phyloP scores from a whole-genome alignment of 2,113 vertebrate genomes.

The Haplochromis burtoni region DNA sequence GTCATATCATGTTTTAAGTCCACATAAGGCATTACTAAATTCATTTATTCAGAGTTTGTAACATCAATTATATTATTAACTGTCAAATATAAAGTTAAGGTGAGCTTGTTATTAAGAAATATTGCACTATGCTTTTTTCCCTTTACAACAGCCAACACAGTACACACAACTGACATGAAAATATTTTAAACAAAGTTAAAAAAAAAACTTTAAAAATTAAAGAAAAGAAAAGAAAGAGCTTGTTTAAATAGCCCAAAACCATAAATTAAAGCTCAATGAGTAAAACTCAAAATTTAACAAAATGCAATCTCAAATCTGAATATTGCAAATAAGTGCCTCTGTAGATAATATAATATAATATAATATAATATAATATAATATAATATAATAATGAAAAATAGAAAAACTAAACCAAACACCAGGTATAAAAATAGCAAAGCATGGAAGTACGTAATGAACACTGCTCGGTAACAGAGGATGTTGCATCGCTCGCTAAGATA shows the following conservation, averaged over 20 bases:
- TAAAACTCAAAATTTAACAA: not conserved
- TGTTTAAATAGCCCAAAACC: fast-evolving
- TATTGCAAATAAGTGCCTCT: not conserved
- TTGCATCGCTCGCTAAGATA: not conserved
- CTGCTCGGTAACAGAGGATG: not conserved
- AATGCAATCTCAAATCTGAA: not conserved
- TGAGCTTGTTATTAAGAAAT: not conserved
- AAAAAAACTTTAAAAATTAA: fast-evolving
- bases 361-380: not conserved
- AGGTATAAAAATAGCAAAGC: not conserved
- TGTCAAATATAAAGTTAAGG: not conserved
- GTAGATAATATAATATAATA: not conserved
- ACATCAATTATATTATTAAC: fast-evolving
- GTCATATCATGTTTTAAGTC: not conserved
- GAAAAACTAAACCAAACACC: not conserved
- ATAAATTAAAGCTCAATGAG: not conserved
- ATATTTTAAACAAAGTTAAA: fast-evolving
- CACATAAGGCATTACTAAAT: not conserved
- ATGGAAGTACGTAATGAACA: fast-evolving
- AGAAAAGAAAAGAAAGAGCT: not conserved
- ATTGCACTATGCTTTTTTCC: fast-evolving
- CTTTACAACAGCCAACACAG: not conserved
- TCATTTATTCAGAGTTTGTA: not conserved
- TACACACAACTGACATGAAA: not conserved
- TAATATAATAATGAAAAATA: not conserved